phyloP scores from a whole-genome alignment of 2,888 invertebrate genomes.

The Acrobasis suavella region DNA sequence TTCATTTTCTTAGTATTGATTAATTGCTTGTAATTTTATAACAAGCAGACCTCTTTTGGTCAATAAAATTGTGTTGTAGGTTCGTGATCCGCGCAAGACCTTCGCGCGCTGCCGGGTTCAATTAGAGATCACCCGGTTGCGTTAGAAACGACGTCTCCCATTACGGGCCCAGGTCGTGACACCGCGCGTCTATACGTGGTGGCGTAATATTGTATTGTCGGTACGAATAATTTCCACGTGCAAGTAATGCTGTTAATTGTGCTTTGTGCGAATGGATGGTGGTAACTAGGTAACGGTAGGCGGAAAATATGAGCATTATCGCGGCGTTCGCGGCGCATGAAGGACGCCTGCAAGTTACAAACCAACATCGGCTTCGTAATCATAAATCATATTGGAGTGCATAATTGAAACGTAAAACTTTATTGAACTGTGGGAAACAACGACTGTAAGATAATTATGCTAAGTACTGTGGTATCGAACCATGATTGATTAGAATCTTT shows the following conservation, averaged over 20 bases:
- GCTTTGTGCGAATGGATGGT: slow-evolving; percentile 43
- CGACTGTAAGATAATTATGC: not conserved
- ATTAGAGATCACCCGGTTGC: slow-evolving; percentile 65
- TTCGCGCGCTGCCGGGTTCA: slow-evolving; percentile 63
- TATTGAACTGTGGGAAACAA: not conserved
- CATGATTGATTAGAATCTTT: too few relatives aligned
- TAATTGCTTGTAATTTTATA: slow-evolving; percentile 24
- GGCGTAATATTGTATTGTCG: slow-evolving; percentile 63
- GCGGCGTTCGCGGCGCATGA: slow-evolving; percentile 48
- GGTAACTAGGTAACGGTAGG: slow-evolving; percentile 44
- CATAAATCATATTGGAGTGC: slow-evolving; percentile 6
- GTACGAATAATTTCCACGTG: slow-evolving; percentile 54
- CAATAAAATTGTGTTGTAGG: slow-evolving; percentile 39
- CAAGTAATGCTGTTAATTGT: slow-evolving; percentile 59
- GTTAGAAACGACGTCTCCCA: slow-evolving; percentile 56
- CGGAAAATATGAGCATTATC: slow-evolving; percentile 62
- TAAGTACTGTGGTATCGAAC: too few relatives aligned
- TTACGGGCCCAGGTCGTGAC: slow-evolving; percentile 63
- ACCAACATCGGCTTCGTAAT: not conserved
- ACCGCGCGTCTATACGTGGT: slow-evolving; percentile 58
- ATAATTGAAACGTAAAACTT: not conserved
- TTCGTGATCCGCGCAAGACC: slow-evolving; percentile 53
- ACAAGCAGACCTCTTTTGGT: slow-evolving; percentile 39
- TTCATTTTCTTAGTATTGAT: slow-evolving; percentile 14
- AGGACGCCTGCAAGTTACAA: slow-evolving; percentile 40